Percentiles rank a stretch among this genome's conserved stretches.
phyloP scores from a whole-genome alignment of 2,888 invertebrate species.

The Mythimna albipuncta region DNA sequence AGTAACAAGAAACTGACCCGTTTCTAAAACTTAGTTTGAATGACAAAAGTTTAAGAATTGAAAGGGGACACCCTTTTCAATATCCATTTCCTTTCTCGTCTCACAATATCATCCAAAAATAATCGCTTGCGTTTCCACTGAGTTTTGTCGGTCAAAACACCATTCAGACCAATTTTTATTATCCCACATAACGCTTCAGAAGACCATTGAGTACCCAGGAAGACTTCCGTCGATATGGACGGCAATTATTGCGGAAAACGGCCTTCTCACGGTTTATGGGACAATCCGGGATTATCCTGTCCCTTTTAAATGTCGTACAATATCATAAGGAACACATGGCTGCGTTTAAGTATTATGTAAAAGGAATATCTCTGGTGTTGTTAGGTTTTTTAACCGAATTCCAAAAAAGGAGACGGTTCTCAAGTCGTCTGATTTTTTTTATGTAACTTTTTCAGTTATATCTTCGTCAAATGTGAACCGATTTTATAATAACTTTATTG shows the following conservation, averaged over 20 bases:
- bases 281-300: constrained; percentile 61
- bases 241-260: constrained; percentile 64
- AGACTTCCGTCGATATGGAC: constrained; percentile 53
- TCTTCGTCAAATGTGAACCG: no score
- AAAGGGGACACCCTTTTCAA: constrained; percentile 4
- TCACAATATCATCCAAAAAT: constrained; percentile 15
- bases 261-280: constrained; percentile 58
- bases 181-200: constrained; percentile 55
- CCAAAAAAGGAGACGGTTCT: no score
- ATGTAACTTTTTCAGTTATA: no score
- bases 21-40: background rate
- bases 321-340: constrained; percentile 57
- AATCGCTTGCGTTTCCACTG: constrained; percentile 1
- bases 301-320: constrained; percentile 61
- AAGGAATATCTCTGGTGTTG: background rate
- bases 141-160: constrained; percentile 45
- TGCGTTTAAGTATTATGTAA: constrained; percentile 17
- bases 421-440: no score
- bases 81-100: background rate
- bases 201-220: constrained; percentile 41
- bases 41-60: background rate
- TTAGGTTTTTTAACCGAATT: background rate
- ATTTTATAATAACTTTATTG: no score
- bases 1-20: background rate
- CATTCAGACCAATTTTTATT: constrained; percentile 58